Evolutionary conservation across 2,888 invertebrate species (phyloP), one percentile per base, ranked within the genome.

Genomic region (Opisthograptis luteolata): DNA sequence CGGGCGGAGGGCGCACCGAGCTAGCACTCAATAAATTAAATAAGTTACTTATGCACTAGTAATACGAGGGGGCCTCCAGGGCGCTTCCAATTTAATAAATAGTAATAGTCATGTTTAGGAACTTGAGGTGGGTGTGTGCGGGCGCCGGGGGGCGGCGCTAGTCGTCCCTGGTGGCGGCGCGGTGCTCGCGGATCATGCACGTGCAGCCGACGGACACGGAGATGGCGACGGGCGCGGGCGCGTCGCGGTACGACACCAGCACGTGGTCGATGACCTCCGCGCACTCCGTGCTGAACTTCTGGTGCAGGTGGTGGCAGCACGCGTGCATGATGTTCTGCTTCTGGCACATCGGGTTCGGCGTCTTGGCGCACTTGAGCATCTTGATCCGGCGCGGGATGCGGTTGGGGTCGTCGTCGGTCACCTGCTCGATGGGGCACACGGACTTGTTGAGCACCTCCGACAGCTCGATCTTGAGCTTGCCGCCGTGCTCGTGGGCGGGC

Each of bases 181-280:
- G 64, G 48, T 62, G 61, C 61, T 72, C 64, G 57, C 70, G 68
- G 60, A 87, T 75, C 70, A 87, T 76, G 78, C 89, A 89, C 27
- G 80, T 66, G 83, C 89, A 89, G 68, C 89, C 89, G 51, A 89
- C 87, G 7, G 80, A 65, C 68, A 88, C 87, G 52, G 70, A 68
- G 55, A 70, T 51, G 41, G 64, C 49, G n/a, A 34, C 20, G 32
- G 49, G 55, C 47, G 53, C 40, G 44, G 67, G 64, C 48, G 10
- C 43, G 37, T 54, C 54, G 53, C 65, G 70, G 79, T 76, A 81
- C 58, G 68, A 66, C 66, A 89, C 89, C 48, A 80, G 75, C 76
- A 87, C 87, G 55, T 68, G 71, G 79, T 89, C 89, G 51, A 63
- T 74, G 54, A 89, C 78, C 76, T 87, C 82, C 44, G 83, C 84